Evolutionary conservation across 1,140 invertebrate species (phyloP), one percentile per base, ranked within the genome.

Genomic region (Agrypnia vestita): DNA sequence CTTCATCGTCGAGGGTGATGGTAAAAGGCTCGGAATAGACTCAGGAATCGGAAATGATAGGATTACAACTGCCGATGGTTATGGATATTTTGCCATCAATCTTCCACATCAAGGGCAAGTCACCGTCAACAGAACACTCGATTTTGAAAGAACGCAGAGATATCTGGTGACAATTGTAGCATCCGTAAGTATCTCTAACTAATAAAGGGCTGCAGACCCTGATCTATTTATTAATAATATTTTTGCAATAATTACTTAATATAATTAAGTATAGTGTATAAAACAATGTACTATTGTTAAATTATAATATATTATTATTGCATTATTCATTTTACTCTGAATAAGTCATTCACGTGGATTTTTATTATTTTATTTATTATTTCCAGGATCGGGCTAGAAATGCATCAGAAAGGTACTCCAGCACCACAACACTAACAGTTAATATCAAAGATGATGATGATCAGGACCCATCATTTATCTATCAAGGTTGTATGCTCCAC

Each of bases 121-220:
- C 78, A 96, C 95, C 10, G 93, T 98, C n/a, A 96, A 95, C 85
- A 93, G 94, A 83, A 96, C 93, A 35, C 90, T 98, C 84, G 96
- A 98, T 89, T 98, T 94, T 86, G 96, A 98, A 86, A 94, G 93
- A 85, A 95, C 94, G n/a, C 94, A 96, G 86, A 92, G 94, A 83
- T 97, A 96, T 88, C 94, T 96, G 85, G 92, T 98, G 85, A 97
- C 95, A 78, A 94, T 97, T 85, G 92, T 97, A 80, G 96, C 96
- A 80, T 94, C 95, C 88, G 96, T 97, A 89, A 95, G 95, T 53
- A 69, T 64, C 25, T 3, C 25, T 35, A 35, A 35, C 25, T 35
- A 35, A 35, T 35, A 35, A 1, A 35, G 25, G 6, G 25, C 25
- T 35, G 1, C 6, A 6, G 25, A 35, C 25, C 25, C 1, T 35